Conservation (phyloP, 2,888 invertebrate genomes). For the Folsomia candida region DNA sequence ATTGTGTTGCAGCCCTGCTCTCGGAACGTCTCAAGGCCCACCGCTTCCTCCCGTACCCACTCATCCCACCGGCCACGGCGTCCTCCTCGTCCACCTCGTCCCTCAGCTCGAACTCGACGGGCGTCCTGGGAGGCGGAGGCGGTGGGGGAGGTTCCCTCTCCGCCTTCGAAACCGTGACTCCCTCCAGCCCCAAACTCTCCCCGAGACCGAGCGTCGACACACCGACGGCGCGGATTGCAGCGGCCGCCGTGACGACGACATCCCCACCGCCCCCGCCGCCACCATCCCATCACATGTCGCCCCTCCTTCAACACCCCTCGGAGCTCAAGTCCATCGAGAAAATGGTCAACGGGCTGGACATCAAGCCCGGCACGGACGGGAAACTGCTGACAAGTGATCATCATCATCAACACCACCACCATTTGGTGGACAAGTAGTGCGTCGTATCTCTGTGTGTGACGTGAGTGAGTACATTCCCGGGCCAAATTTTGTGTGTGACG, state of each 20-base stretch:
- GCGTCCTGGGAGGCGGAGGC: conserved; percentile 57
- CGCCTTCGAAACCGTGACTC: conserved; percentile 86
- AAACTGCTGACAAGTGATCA: conserved; percentile 41
- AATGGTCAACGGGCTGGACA: conserved; percentile 94
- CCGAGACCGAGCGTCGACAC: conserved; percentile 51
- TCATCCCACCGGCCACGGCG: conserved; percentile 62
- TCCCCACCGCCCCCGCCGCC: conserved; percentile 40
- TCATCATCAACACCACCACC: neutral
- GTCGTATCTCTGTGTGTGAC: conserved; percentile 1
- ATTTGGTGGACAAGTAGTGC: conserved; percentile 47
- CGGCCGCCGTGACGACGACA: conserved; percentile 46
- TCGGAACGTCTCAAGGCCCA: conserved; percentile 61
- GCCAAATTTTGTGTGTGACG: conserved; percentile 7
- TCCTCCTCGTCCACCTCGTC: conserved; percentile 52
- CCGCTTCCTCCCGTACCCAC: conserved; percentile 83
- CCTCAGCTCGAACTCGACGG: conserved; percentile 50
- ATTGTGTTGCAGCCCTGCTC: conserved; percentile 52
- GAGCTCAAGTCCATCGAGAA: conserved; percentile 95
- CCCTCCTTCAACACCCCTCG: conserved; percentile 55
- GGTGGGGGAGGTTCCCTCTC: conserved; percentile 67
- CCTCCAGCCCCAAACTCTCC: conserved; percentile 61
- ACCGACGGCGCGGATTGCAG: conserved; percentile 48
- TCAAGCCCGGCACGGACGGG: conserved; percentile 59
- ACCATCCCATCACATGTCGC: conserved; percentile 54
- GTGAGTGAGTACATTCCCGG: conserved; percentile 12